Base-by-base conservation (phyloP, 2,113 vertebrate species). In the Cryptotis parvus region DNA sequence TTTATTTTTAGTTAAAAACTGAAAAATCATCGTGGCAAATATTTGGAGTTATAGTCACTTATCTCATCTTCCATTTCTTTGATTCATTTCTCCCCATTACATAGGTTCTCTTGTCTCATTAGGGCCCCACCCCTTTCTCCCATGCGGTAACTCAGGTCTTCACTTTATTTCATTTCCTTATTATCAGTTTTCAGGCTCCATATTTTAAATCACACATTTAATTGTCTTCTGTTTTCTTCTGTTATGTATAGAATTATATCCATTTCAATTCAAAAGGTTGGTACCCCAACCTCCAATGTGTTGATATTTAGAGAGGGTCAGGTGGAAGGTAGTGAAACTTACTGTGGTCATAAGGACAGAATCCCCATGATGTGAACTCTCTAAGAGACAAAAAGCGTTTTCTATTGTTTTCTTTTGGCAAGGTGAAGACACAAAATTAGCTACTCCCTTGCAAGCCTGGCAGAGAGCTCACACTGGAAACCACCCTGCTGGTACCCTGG, bases 221-320 rank as follows among this genome's bases (percentile, higher is more conserved):
- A 77, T 87, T 65, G 35, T 26, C 66, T 72, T 20, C 24, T 41
- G 90, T 52, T 12, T 18, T 2, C 61, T 35, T 84, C 1, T 75
- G 4, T 70, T 31, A 0, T 81, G 63, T 22, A 6, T 15, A 33
- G 35, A 83, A 0, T 26, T 61, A 41, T 37, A 7, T 77, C 16
- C 26, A 1, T 37, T 49, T 27, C 63, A 9, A 45, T 45, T 45
- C 43, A 11, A 45, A 7, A 45, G 6, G 43, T 45, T 45, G 43
- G 11, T 11, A 0, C 2, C 0, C 0, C 27, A 58, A 14, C 4
- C 7, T 2, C 26, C 16, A 45, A 1, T 8, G 1, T 20, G 55
- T n/a, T 63, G 26, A 3, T 20, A 31, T 69, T 52, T 58, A 24
- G 41, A 72, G 35, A 24, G 33, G 24, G 2, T 11, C 14, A 3